These are phyloP conservation scores for Limonius californicus DNA, from an alignment of 1,140 invertebrate genomes.

Conservation along the genomic window DNA sequence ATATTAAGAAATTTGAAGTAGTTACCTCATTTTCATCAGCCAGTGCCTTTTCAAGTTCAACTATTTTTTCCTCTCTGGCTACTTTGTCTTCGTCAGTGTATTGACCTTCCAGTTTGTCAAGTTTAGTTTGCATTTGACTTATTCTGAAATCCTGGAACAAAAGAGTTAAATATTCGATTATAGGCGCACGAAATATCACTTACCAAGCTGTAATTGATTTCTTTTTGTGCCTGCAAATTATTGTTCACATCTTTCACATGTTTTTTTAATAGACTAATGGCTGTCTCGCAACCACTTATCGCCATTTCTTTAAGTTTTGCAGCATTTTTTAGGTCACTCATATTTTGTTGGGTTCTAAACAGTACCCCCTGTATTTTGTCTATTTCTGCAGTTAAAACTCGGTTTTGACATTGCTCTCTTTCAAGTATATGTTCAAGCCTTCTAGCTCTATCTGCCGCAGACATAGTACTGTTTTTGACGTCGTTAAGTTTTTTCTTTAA, in stretches of 20 bases:
- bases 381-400: constrained; percentile 29
- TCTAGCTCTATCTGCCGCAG: constrained; percentile 32
- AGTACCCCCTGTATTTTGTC: constrained; percentile 35
- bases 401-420: constrained; percentile 30
- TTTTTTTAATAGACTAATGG: constrained; percentile 31
- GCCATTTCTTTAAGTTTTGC: constrained; percentile 33
- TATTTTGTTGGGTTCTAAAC: constrained; percentile 30
- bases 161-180: too few relatives aligned
- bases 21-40: constrained; percentile 45
- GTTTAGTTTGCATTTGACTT: constrained; percentile 34
- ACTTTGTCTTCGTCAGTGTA: constrained; percentile 41
- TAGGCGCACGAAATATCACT: too few relatives aligned
- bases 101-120: constrained; percentile 28
- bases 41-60: constrained; percentile 47
- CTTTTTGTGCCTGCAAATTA: constrained; percentile 44
- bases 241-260: constrained; percentile 37
- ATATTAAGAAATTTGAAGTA: too few relatives aligned
- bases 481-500: constrained; percentile 23
- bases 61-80: constrained; percentile 45
- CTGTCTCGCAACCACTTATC: constrained; percentile 25
- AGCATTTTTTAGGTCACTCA: constrained; percentile 29
- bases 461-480: constrained; percentile 27
- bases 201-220: constrained; percentile 45
- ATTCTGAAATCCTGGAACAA: constrained; percentile 38
- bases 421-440: constrained; percentile 36